Evolutionary conservation across 2,113 vertebrate species (phyloP).

Genomic region (Brachyhypopomus gauderio): DNA sequence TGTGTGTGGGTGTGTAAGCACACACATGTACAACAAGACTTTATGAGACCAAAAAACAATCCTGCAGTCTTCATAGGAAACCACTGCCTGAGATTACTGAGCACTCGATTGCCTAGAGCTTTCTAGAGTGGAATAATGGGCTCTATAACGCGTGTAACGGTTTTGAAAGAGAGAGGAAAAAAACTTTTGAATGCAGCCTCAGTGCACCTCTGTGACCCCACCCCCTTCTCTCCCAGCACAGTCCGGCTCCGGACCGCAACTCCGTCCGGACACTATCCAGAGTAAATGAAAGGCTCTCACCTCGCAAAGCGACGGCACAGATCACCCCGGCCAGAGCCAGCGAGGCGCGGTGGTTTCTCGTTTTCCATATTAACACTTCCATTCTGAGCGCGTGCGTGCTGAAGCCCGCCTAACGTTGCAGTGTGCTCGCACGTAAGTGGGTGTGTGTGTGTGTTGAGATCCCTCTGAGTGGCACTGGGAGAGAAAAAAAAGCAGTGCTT

Average conservation of each 20-base stretch:
- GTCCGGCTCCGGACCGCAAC: background rate
- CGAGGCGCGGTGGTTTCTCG: constrained; percentile 17
- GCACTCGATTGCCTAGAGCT: background rate
- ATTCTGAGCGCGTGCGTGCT: constrained; percentile 34
- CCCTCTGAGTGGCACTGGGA: constrained; percentile 28
- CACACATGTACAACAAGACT: too few relatives aligned
- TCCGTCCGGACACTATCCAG: background rate
- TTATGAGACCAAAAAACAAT: background rate
- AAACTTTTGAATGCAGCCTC: constrained; percentile 27
- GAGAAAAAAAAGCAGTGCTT: constrained; percentile 44
- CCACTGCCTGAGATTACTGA: background rate
- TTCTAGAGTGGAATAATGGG: background rate
- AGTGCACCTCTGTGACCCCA: constrained; percentile 1
- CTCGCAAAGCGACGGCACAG: constrained; percentile 32
- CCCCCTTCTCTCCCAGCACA: constrained; percentile 16
- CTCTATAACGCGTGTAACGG: constrained; percentile 11
- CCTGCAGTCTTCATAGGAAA: background rate
- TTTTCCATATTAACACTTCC: constrained; percentile 31
- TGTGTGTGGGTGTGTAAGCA: too few relatives aligned
- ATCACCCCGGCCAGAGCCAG: constrained; percentile 7
- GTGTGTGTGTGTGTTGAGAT: constrained; percentile 32
- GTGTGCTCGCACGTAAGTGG: background rate
- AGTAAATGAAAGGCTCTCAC: constrained; percentile 39
- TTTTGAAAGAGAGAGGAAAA: constrained; percentile 17
- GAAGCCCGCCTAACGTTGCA: background rate